Percentiles rank a stretch among this genome's conserved stretches.
Conservation (phyloP, 2,888 invertebrate species). For the Nymphalis urticae region DNA sequence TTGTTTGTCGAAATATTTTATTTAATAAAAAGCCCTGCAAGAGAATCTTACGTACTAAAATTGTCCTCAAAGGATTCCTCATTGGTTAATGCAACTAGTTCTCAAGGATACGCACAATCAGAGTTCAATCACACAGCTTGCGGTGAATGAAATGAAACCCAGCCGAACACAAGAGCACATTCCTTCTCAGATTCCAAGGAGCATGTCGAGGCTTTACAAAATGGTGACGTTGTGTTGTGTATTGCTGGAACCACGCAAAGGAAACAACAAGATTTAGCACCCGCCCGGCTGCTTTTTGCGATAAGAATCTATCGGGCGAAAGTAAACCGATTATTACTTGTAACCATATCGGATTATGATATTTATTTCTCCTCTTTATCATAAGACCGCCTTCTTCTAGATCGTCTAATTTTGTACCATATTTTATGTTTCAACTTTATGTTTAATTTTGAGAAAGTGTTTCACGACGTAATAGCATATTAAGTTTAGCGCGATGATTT, state of each 20-base stretch:
- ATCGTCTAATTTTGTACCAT: not conserved
- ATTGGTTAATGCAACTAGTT: slow-evolving; percentile 56
- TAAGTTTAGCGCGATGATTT: slow-evolving; percentile 18
- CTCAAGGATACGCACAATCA: slow-evolving; percentile 64
- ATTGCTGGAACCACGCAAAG: slow-evolving; percentile 52
- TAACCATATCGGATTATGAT: slow-evolving; percentile 56
- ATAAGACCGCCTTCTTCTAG: slow-evolving; percentile 17
- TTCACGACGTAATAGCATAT: slow-evolving; percentile 23
- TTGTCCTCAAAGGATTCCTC: slow-evolving; percentile 39
- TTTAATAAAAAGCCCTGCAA: not conserved
- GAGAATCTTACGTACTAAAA: slow-evolving; percentile 36
- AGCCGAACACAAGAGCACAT: slow-evolving; percentile 46
- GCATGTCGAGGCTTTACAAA: slow-evolving; percentile 40
- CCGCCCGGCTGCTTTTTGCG: slow-evolving; percentile 59
- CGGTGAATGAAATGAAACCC: slow-evolving; percentile 71
- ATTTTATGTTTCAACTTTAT: not conserved
- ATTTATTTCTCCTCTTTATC: slow-evolving; percentile 28
- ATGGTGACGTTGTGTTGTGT: slow-evolving; percentile 42
- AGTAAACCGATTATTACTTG: slow-evolving; percentile 64
- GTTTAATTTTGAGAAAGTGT: slow-evolving; percentile 24
- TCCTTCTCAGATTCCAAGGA: slow-evolving; percentile 35
- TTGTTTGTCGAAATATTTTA: not conserved
- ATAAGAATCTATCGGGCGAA: slow-evolving; percentile 66
- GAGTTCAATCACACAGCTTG: slow-evolving; percentile 72
- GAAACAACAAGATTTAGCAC: slow-evolving; percentile 46